Evolutionary conservation across 2,113 vertebrate genomes (phyloP).

Genomic region (Grammatotria lemairii): DNA sequence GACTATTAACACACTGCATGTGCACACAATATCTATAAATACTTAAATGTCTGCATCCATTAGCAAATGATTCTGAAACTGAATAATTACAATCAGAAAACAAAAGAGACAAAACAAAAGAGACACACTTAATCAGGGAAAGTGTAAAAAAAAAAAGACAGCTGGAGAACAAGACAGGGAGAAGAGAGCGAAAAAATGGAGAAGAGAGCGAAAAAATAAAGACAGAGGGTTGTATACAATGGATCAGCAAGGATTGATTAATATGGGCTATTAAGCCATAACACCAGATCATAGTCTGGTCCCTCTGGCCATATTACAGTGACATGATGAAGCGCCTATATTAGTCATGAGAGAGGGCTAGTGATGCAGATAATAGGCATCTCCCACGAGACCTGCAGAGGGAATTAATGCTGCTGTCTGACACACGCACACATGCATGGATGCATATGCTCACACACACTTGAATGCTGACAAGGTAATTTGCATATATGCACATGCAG

Average conservation of each 20-base stretch:
- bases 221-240: conserved; percentile 42
- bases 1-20: not conserved
- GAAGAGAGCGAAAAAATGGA: conserved; percentile 27
- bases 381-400: conserved; percentile 53
- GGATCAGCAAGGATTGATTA: conserved; percentile 52
- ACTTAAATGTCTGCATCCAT: not conserved
- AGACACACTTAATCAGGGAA: not conserved
- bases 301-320: conserved; percentile 61
- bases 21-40: not conserved
- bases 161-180: conserved; percentile 20
- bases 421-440: not conserved
- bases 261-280: conserved; percentile 63
- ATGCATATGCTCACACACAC: not conserved
- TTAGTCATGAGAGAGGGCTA: conserved; percentile 63
- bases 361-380: conserved; percentile 69
- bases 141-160: not conserved
- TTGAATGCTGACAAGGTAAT: not conserved
- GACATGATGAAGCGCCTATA: conserved; percentile 62
- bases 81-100: not conserved
- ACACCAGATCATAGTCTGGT: conserved; percentile 65
- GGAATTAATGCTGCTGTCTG: conserved; percentile 63
- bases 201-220: conserved; percentile 37
- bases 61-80: not conserved
- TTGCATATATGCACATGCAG: conserved; percentile 8
- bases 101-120: conserved; percentile 4